A percentile compares a stretch with the other conserved stretches of the same genome.
Evolutionary conservation across 2,888 invertebrate species (phyloP).

Genomic region (Isoperla grammatica): DNA sequence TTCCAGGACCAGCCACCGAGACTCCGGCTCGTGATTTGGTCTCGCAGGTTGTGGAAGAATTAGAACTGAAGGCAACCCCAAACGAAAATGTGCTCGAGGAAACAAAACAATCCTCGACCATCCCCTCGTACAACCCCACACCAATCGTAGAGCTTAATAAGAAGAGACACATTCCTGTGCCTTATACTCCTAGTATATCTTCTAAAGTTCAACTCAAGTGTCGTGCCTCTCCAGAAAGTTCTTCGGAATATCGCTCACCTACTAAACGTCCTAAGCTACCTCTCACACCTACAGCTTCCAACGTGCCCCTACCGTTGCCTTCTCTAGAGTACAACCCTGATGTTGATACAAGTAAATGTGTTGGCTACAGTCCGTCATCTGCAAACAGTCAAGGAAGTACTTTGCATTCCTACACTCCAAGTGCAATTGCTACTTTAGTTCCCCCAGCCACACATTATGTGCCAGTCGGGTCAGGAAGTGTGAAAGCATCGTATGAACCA

Average conservation of each 20-base stretch:
- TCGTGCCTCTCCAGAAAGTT: not conserved
- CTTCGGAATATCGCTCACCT: not conserved
- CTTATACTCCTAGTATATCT: constrained; percentile 25
- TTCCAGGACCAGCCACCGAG: constrained; percentile 16
- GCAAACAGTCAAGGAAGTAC: constrained; percentile 7
- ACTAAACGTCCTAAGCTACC: not conserved
- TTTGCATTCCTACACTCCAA: constrained; percentile 17
- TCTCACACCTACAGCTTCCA: not conserved
- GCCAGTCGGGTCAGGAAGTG: not conserved
- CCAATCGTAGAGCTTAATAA: constrained; percentile 55
- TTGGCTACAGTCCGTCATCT: constrained; percentile 7
- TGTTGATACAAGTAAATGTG: constrained; percentile 11
- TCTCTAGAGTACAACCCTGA: constrained; percentile 8
- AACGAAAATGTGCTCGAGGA: not conserved
- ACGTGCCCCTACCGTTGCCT: not conserved
- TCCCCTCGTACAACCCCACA: constrained; percentile 56
- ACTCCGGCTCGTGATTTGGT: constrained; percentile 45
- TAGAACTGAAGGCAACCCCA: constrained; percentile 39
- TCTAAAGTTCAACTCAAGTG: constrained; percentile 6
- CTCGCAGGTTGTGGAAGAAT: constrained; percentile 48
- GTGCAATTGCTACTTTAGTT: constrained; percentile 14
- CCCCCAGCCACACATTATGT: constrained; percentile 17
- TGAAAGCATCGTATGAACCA: constrained; percentile 20
- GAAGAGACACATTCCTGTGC: constrained; percentile 42
- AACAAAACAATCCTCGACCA: constrained; percentile 22